Evolutionary conservation across 2,888 invertebrate species (phyloP), one percentile per base, ranked within the genome.

Genomic region (Achlya flavicornis): DNA sequence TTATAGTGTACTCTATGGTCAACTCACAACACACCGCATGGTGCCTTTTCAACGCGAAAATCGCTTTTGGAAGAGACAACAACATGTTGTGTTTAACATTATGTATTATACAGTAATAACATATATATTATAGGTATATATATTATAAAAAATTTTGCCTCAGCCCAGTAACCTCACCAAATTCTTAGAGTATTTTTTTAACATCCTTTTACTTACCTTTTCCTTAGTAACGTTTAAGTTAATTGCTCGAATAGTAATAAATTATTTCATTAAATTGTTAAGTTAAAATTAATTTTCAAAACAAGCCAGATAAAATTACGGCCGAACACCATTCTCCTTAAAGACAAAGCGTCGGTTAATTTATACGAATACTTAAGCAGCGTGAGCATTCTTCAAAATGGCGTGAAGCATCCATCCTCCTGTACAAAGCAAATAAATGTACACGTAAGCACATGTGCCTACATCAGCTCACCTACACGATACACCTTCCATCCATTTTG

Each of bases 331-430:
- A 62, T 57, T 66, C 69, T 62, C 70, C 69, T 69, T 16, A 64
- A 59, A 64, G 64, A 69, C 70, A 67, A 71, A 69, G 69, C 65
- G 48, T 61, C 66, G 68, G 62, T 76, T 80, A 73, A 77, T 76
- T 73, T 78, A 80, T 77, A 75, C 78, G 69, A n/a, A 53, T 53
- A 72, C 73, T 66, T 70, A 74, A 67, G 62, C 68, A 70, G 67
- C 67, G 64, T 57, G 73, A 69, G 64, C 68, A 81, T 83, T 81
- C 76, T 73, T 84, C 81, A 80, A 77, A 76, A 74, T 75, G 81
- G 77, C 81, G 72, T 69, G 63, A 64, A 61, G 65, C 78, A 81
- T 81, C 73, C 75, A 81, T 81, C 79, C 72, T 72, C 19, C 69
- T 61, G 65, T 67, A 61, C 67, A 77, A 78, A 72, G 71, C 67